Conservation (phyloP, 2,797 vertebrate genomes). For the Cichlasoma orientale region DNA sequence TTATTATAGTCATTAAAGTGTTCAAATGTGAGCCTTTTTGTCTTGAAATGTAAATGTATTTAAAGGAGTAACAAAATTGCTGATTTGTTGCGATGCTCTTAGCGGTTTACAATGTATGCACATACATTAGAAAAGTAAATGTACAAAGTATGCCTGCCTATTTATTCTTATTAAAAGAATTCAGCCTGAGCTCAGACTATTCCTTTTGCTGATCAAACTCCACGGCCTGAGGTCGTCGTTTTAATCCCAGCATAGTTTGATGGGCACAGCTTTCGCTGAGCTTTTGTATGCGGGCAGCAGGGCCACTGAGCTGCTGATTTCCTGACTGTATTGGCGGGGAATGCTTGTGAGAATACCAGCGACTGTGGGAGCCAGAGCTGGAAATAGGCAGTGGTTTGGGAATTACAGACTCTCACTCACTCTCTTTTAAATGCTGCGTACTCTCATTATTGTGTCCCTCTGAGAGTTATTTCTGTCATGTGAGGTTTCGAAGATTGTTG, state of each 20-base stretch:
- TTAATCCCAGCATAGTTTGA: slow-evolving; percentile 35
- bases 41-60: background rate
- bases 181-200: background rate
- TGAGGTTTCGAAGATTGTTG: background rate
- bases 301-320: slow-evolving; percentile 49
- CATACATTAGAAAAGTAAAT: no score
- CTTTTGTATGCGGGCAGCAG: slow-evolving; percentile 20
- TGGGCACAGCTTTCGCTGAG: slow-evolving; percentile 44
- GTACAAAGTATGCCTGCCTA: no score
- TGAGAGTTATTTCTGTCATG: background rate
- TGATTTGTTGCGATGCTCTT: background rate
- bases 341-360: slow-evolving; percentile 38
- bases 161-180: background rate
- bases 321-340: slow-evolving; percentile 42
- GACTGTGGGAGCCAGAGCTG: slow-evolving; percentile 25
- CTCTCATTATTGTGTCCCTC: background rate
- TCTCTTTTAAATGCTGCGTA: slow-evolving; percentile 2
- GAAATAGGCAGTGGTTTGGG: slow-evolving; percentile 48
- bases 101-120: background rate
- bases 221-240: slow-evolving; percentile 57
- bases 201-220: slow-evolving; percentile 32
- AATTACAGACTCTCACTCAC: slow-evolving; percentile 24
- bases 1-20: background rate
- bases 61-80: fast-evolving
- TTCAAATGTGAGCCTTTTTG: background rate